These are phyloP conservation scores for Hemithea aestivaria DNA, from an alignment of 2,888 invertebrate genomes.

Conservation along the genomic window DNA sequence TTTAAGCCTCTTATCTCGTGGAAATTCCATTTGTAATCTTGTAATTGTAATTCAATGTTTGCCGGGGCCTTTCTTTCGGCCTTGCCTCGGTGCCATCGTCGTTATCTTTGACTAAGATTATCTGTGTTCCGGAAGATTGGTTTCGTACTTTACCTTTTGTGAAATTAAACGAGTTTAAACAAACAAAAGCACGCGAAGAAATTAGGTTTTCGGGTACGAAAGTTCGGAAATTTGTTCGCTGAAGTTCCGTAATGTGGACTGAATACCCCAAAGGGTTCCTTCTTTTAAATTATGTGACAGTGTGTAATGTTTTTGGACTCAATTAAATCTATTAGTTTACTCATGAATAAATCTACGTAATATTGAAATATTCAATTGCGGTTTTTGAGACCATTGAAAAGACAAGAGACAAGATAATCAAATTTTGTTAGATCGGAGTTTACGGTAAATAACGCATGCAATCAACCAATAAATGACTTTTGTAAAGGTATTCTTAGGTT, in stretches of 20 bases:
- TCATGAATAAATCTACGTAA: no score
- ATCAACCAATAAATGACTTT: no score
- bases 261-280: constrained; percentile 6
- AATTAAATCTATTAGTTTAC: background rate
- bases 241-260: constrained; percentile 14
- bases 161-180: constrained; percentile 54
- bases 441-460: no score
- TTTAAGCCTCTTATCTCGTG: constrained; percentile 35
- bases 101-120: constrained; percentile 52
- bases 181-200: constrained; percentile 41
- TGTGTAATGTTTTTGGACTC: constrained; percentile 1
- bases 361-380: no score
- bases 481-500: no score
- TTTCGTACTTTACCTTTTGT: constrained; percentile 51
- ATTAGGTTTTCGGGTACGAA: constrained; percentile 38
- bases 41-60: constrained; percentile 64
- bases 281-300: constrained; percentile 1
- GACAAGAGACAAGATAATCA: no score
- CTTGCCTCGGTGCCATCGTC: constrained; percentile 38
- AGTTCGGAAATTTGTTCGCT: constrained; percentile 24
- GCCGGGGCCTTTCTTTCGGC: constrained; percentile 33
- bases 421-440: no score
- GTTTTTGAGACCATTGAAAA: no score
- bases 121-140: constrained; percentile 55
- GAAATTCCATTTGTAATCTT: constrained; percentile 44